These are phyloP conservation scores for Hylomyscus alleni DNA, from an alignment of 2,797 vertebrate species.

Conservation along the genomic window DNA sequence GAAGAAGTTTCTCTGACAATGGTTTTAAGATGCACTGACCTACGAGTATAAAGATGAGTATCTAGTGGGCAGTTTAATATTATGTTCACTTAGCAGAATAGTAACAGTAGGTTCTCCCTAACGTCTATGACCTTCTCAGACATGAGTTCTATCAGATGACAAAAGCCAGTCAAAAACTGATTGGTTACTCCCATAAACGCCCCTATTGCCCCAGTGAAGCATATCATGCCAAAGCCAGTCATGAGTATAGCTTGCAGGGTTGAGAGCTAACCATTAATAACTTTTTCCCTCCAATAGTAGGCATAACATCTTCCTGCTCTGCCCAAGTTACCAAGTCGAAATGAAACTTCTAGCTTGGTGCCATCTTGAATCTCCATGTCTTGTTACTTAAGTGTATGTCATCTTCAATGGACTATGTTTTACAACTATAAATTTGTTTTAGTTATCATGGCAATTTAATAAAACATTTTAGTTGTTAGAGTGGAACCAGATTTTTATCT, in stretches of 20 bases:
- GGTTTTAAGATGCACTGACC: background rate
- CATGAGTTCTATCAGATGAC: background rate
- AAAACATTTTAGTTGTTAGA: background rate
- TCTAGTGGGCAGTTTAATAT: background rate
- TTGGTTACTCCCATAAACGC: background rate
- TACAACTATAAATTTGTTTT: constrained; percentile 32
- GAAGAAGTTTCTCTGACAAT: background rate
- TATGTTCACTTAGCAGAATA: background rate
- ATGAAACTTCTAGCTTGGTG: background rate
- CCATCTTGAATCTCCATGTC: background rate
- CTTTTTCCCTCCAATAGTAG: background rate
- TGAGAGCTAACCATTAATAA: background rate
- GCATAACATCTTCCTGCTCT: background rate
- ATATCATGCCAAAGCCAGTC: background rate
- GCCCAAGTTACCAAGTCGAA: background rate
- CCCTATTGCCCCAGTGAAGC: background rate
- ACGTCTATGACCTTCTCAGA: background rate
- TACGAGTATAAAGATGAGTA: background rate
- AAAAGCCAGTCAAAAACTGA: background rate
- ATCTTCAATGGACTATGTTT: background rate
- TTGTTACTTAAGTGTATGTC: background rate
- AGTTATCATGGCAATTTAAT: background rate
- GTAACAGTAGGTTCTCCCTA: too few species aligned
- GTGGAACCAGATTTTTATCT: background rate
- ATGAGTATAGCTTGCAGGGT: background rate